Evolutionary conservation across 2,113 vertebrate species (phyloP).

Genomic region (Pseudolaguvia tuberculata): DNA sequence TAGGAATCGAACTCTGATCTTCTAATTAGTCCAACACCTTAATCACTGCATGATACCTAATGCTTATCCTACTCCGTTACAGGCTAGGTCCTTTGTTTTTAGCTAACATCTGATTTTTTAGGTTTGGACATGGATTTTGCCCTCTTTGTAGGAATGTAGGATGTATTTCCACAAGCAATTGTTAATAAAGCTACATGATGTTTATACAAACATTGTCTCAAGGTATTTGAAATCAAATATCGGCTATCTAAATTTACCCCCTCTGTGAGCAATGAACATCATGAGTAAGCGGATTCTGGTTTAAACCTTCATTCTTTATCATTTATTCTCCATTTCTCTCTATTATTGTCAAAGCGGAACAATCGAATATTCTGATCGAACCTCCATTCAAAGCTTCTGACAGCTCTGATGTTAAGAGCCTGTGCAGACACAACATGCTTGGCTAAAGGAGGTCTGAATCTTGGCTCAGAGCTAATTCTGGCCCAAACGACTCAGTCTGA

Average conservation of each 20-base stretch:
- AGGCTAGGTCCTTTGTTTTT: not conserved
- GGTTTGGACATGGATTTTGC: not conserved
- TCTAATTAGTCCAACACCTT: no score
- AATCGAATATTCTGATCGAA: not conserved
- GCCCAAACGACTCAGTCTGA: slow-evolving; percentile 3
- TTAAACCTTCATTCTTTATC: not conserved
- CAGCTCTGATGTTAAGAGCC: not conserved
- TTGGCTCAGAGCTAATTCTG: slow-evolving; percentile 12
- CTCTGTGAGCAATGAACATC: not conserved
- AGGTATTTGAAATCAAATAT: not conserved
- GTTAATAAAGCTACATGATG: slow-evolving; percentile 1
- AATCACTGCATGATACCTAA: not conserved
- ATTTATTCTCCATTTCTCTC: no score
- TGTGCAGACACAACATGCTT: slow-evolving; percentile 2
- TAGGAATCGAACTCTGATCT: no score
- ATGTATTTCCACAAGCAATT: not conserved
- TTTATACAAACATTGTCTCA: slow-evolving; percentile 7
- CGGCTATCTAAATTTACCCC: not conserved
- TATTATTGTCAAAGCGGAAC: no score
- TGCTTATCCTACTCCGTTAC: not conserved
- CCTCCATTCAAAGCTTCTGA: slow-evolving; percentile 12
- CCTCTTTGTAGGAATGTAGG: not conserved
- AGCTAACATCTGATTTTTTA: not conserved
- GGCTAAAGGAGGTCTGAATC: not conserved
- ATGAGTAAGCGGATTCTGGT: not conserved